These are phyloP conservation scores for Rhinophrynus dorsalis DNA, from an alignment of 2,797 vertebrate species.

Conservation along the genomic window DNA sequence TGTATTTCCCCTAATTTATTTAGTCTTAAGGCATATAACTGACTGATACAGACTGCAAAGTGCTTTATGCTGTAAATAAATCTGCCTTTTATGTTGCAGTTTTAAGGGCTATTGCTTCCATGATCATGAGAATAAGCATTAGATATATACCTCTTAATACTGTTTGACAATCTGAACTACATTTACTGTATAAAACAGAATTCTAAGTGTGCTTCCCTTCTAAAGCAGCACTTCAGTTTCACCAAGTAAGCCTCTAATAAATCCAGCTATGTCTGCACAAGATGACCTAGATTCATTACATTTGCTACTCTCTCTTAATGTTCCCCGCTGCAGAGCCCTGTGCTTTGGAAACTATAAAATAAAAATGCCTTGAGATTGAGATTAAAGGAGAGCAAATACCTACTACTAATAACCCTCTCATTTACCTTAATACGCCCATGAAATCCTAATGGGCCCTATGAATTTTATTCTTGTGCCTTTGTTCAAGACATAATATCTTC, in stretches of 20 bases:
- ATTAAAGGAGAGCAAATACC: no score
- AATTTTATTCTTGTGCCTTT: no score
- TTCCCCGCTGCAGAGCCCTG: not conserved
- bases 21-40: no score
- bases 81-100: constrained; percentile 13
- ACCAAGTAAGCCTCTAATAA: not conserved
- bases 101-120: not conserved
- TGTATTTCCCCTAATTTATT: no score
- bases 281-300: constrained; percentile 20
- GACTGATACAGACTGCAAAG: no score
- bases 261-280: not conserved
- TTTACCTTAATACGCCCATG: no score
- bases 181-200: constrained; percentile 2
- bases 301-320: constrained; percentile 4
- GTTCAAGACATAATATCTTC: no score
- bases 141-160: not conserved
- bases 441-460: no score
- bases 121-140: constrained; percentile 8
- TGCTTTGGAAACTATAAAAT: not conserved
- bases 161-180: not conserved
- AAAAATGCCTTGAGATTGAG: not conserved
- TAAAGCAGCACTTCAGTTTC: constrained; percentile 23
- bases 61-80: not conserved
- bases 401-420: no score
- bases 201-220: not conserved